These are phyloP conservation scores for Plutomurus gul DNA, from an alignment of 1,140 invertebrate species.

Conservation along the genomic window DNA sequence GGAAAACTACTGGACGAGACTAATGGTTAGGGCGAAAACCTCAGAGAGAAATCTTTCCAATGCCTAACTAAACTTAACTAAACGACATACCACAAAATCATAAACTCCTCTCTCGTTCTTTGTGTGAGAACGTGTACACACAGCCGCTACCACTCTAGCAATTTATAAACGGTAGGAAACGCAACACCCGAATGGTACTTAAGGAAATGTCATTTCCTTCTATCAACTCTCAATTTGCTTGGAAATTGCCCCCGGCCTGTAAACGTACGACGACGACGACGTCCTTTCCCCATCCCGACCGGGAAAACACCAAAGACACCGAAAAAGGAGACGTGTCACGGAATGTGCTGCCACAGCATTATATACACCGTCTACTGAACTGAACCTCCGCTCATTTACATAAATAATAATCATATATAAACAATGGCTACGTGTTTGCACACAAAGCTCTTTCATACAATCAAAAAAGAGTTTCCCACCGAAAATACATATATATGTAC, in stretches of 20 bases:
- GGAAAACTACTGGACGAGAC: neutral
- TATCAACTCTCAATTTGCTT: neutral
- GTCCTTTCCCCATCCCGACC: neutral
- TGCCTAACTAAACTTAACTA: neutral
- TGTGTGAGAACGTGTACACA: neutral
- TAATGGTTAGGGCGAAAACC: slow-evolving; percentile 19
- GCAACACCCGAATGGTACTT: neutral
- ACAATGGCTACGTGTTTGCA: too few relatives aligned
- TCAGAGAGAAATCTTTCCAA: neutral
- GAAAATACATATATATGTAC: too few relatives aligned
- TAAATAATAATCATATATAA: too few relatives aligned
- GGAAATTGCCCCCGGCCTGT: neutral
- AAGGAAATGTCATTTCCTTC: neutral
- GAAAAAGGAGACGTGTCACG: neutral
- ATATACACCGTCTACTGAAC: too few relatives aligned
- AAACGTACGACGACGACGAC: too few relatives aligned
- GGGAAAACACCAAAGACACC: neutral
- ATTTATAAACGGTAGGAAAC: neutral
- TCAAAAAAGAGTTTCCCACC: too few relatives aligned
- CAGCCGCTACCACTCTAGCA: neutral
- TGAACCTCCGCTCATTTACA: too few relatives aligned
- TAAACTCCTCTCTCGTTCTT: neutral
- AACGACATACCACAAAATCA: slow-evolving; percentile 3
- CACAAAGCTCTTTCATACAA: too few relatives aligned
- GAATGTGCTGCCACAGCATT: too few relatives aligned